Percentiles rank a stretch among this genome's conserved stretches.
These are phyloP conservation scores for Podarcis raffonei DNA, from an alignment of 2,113 vertebrate species.

Conservation along the genomic window DNA sequence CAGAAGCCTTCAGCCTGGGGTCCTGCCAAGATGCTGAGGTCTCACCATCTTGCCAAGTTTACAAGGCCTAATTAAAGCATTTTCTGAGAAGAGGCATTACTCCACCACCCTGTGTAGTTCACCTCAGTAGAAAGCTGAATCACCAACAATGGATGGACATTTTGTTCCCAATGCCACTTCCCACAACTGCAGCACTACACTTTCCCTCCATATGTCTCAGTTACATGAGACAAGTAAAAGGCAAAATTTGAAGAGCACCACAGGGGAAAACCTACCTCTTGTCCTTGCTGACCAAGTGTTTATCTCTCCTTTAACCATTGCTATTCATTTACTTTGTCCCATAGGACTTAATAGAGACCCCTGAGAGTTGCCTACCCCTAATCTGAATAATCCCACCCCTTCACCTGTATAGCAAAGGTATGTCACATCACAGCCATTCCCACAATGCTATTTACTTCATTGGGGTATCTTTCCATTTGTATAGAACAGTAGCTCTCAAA, in stretches of 20 bases:
- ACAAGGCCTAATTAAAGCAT: too few species aligned
- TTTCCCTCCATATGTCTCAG: not conserved
- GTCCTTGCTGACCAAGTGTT: not conserved
- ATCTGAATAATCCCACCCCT: not conserved
- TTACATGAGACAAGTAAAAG: not conserved
- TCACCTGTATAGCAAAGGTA: not conserved
- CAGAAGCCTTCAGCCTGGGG: too few species aligned
- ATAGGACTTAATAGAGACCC: not conserved
- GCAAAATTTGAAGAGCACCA: not conserved
- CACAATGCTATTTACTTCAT: not conserved
- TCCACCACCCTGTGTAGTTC: too few species aligned
- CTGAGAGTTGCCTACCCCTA: not conserved
- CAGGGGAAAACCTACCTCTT: not conserved
- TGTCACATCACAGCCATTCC: not conserved
- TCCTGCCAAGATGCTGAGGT: too few species aligned
- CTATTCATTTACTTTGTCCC: not conserved
- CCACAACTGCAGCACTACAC: not conserved
- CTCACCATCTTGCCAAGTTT: too few species aligned
- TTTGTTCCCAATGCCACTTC: not conserved
- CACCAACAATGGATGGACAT: too few species aligned
- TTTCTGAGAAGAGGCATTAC: too few species aligned
- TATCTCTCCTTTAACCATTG: not conserved
- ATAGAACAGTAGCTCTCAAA: not conserved
- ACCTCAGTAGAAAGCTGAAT: too few species aligned
- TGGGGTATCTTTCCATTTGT: not conserved